Base-by-base conservation (phyloP, 2,797 vertebrate genomes). In the Crenuchus spilurus region DNA sequence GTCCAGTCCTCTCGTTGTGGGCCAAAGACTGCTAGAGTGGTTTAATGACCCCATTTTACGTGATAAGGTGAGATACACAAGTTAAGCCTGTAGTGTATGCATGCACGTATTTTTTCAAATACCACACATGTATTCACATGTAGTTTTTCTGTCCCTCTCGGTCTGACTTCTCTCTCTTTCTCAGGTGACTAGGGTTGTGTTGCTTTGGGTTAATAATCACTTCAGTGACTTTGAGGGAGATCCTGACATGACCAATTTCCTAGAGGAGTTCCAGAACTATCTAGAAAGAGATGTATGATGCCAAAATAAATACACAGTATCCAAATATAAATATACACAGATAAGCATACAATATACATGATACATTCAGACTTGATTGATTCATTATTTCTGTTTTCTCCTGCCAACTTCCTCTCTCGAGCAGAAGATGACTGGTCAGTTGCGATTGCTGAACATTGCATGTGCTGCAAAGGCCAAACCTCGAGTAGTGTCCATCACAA, bases 31-130 rank as follows among this genome's bases (percentile, higher is more conserved):
- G 76, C 89, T 99, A 91, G 97, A 99, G 93, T 99, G 97, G 97
- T 99, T 99, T 89, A 97, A 98, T 84, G 97, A 99, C 93, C 94
- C 96, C 83, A 96, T 95, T 92, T 95, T 98, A 95, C 98, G 98
- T 94, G 97, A 99, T 93, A 99, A 99, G 97, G 97, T 99, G 61
- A 13, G 28, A 6, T 16, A 14, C 44, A 22, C 14, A 22, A 31
- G 6, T 42, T 18, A 42, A 33, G 7, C 26, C 24, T 39, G 0
- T 13, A 3, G 10, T 33, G 13, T 26, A 1, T 18, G 24, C 46
- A 6, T 9, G 20, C 20, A 13, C 2, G 2, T 35, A 4, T 8
- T n/a, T 11, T 22, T 18, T 37, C 2, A 13, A 37, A 49, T 18
- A 16, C 35, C 24, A 62, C 33, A 2, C 46, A 48, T 22, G 16